A percentile compares a stretch with the other conserved stretches of the same genome.
phyloP scores from a whole-genome alignment of 2,888 invertebrate genomes.

The Acronicta leporina region DNA sequence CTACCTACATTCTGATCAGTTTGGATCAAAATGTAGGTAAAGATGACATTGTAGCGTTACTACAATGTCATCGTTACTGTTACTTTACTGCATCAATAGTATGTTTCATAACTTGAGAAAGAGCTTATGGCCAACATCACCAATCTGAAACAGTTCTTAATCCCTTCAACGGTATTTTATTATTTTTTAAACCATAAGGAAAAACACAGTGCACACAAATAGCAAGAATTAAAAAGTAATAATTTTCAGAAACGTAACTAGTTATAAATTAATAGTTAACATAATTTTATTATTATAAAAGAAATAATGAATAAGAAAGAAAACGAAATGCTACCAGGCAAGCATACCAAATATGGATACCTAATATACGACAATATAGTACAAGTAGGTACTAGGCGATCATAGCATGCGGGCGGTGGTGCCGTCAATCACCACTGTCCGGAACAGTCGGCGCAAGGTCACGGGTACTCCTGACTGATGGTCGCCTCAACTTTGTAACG shows the following conservation, averaged over 20 bases:
- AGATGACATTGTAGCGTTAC: no score
- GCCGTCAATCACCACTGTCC: slow-evolving; percentile 50
- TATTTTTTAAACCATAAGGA: slow-evolving; percentile 17
- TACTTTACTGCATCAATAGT: no score
- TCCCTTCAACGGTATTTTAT: slow-evolving; percentile 39
- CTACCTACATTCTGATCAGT: no score
- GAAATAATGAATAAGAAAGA: background rate
- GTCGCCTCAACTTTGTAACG: slow-evolving; percentile 33
- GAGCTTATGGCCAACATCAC: background rate
- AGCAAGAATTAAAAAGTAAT: background rate
- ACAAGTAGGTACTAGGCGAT: slow-evolving; percentile 43
- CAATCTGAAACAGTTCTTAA: slow-evolving; percentile 4
- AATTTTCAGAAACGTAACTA: background rate
- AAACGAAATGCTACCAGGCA: slow-evolving; percentile 18
- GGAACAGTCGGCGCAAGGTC: slow-evolving; percentile 47
- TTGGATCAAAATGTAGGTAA: no score
- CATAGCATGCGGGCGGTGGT: slow-evolving; percentile 49
- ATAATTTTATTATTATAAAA: no score
- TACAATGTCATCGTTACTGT: no score
- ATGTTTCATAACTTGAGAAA: background rate
- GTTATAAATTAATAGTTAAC: no score
- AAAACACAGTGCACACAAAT: background rate
- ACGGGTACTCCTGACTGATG: slow-evolving; percentile 49
- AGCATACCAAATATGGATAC: slow-evolving; percentile 9
- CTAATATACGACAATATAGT: slow-evolving; percentile 19